Conservation (phyloP, 2,888 invertebrate species). For the Scaptomyza polygonia region DNA sequence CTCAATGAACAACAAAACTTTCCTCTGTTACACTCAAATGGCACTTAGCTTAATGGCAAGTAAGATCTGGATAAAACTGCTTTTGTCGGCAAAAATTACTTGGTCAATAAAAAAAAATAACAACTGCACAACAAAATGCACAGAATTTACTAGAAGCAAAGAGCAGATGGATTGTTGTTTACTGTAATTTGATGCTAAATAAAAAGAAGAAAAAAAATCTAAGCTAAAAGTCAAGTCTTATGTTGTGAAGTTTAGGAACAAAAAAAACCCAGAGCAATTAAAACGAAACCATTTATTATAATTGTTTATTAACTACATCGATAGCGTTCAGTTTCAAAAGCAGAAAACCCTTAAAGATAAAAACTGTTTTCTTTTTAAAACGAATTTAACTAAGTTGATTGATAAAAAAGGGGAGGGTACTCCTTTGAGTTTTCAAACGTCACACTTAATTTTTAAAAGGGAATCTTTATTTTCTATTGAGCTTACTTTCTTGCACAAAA, state of each 20-base stretch:
- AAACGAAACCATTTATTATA: not conserved
- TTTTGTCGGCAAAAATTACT: not conserved
- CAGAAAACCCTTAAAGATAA: too few species aligned
- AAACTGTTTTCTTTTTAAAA: too few species aligned
- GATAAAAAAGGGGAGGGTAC: too few species aligned
- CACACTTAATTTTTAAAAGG: too few species aligned
- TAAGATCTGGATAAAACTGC: constrained; percentile 51
- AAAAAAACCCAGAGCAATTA: not conserved
- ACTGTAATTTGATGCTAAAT: constrained; percentile 6
- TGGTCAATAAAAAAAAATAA: not conserved
- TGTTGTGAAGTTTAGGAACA: not conserved
- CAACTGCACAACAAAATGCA: constrained; percentile 1
- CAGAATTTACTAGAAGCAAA: not conserved
- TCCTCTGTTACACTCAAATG: constrained; percentile 4
- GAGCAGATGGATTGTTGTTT: not conserved
- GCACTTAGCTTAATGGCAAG: constrained; percentile 4
- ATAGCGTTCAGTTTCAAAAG: too few species aligned
- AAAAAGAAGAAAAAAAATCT: not conserved
- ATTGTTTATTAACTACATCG: too few species aligned
- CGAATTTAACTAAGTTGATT: too few species aligned
- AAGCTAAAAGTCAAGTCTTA: not conserved
- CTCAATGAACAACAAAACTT: not conserved
- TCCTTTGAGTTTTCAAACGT: too few species aligned
- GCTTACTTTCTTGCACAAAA: not conserved
- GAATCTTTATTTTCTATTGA: not conserved